Conservation (phyloP, 2,888 invertebrate genomes). For the Zaprionus lineosus region DNA sequence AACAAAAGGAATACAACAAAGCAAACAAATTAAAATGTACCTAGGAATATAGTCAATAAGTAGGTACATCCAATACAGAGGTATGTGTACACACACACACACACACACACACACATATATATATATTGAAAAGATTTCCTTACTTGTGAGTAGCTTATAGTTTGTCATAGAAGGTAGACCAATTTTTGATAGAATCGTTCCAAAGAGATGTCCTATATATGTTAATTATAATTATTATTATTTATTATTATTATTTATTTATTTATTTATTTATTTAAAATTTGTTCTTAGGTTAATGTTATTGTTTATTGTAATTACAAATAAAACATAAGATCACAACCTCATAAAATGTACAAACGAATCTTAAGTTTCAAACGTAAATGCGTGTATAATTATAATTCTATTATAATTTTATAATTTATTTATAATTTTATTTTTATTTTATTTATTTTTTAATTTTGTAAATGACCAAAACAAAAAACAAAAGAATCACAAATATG, state of each 20-base stretch:
- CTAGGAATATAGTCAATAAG: conserved; percentile 12
- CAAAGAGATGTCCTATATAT: no score
- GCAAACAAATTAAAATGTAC: conserved; percentile 10
- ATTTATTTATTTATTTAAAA: conserved; percentile 2
- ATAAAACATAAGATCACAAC: not conserved
- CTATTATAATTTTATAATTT: conserved; percentile 1
- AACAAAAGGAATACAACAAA: conserved; percentile 12
- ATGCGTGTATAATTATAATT: not conserved
- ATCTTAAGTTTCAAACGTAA: not conserved
- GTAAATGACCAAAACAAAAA: no score
- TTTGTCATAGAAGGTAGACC: not conserved
- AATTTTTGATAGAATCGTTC: conserved; percentile 8
- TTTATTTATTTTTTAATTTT: no score
- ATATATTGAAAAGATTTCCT: conserved; percentile 16
- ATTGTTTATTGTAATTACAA: not conserved
- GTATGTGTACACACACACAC: conserved; percentile 7
- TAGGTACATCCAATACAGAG: conserved; percentile 1
- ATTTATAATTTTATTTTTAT: not conserved
- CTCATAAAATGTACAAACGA: conserved; percentile 1
- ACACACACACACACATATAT: conserved; percentile 9
- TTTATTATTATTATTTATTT: conserved; percentile 1
- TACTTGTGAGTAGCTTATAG: conserved; percentile 1
- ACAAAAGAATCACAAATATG: no score
- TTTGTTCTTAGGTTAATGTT: not conserved
- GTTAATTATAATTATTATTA: conserved; percentile 7